Evolutionary conservation across 2,888 invertebrate species (phyloP).

Genomic region (Tachystola acroxantha): DNA sequence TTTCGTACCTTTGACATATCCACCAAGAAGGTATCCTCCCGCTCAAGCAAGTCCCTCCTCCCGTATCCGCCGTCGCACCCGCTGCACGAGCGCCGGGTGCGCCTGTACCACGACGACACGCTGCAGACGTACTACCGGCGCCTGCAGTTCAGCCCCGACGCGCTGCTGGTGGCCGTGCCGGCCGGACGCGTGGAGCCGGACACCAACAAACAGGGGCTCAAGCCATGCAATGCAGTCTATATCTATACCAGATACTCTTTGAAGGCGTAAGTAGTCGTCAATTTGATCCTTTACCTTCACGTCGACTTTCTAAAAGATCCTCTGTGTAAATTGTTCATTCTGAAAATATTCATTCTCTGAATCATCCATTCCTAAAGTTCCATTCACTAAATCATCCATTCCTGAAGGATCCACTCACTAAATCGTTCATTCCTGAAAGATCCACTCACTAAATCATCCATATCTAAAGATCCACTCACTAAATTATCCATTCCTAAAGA

Average conservation of each 20-base stretch:
- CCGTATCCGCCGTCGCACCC: slow-evolving; percentile 77
- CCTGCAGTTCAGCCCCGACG: slow-evolving; percentile 94
- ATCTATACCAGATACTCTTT: slow-evolving; percentile 79
- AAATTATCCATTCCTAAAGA: no score
- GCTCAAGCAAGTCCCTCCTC: slow-evolving; percentile 81
- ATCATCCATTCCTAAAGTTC: no score
- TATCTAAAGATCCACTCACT: no score
- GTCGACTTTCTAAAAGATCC: no score
- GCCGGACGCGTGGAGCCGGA: slow-evolving; percentile 89
- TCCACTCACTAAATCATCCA: no score
- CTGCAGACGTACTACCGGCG: slow-evolving; percentile 96
- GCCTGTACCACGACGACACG: slow-evolving; percentile 94
- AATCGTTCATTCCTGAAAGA: no score
- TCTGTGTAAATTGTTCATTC: no score
- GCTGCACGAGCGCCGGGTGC: slow-evolving; percentile 79
- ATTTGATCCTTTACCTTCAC: no score
- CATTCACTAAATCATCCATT: no score
- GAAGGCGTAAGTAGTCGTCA: slow-evolving; percentile 71
- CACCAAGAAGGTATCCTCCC: slow-evolving; percentile 82
- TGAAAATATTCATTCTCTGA: no score
- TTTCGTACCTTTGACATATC: slow-evolving; percentile 83
- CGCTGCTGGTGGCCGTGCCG: slow-evolving; percentile 92
- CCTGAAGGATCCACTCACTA: no score
- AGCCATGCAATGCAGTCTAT: slow-evolving; percentile 77
- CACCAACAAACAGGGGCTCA: slow-evolving; percentile 75